Percentiles rank a stretch among this genome's conserved stretches.
phyloP scores from a whole-genome alignment of 2,888 invertebrate genomes.

The Macroteleia sp. region DNA sequence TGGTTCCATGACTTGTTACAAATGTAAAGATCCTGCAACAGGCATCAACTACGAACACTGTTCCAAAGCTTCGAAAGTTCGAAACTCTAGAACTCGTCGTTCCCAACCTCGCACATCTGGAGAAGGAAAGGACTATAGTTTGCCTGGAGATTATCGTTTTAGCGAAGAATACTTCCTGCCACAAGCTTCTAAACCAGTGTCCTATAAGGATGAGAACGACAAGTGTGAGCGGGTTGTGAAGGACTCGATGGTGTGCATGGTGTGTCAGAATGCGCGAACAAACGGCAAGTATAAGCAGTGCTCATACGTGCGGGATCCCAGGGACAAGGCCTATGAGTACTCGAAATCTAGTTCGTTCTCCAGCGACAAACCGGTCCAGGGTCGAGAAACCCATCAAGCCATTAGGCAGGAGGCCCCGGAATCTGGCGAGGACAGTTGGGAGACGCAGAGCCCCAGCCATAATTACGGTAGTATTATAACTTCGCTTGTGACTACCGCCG shows the following conservation, averaged over 20 bases:
- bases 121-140: conserved; percentile 56
- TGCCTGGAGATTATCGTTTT: conserved; percentile 83
- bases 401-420: conserved; percentile 30
- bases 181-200: conserved; percentile 84
- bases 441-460: background rate
- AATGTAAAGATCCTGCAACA: conserved; percentile 85
- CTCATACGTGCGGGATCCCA: conserved; percentile 90
- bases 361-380: conserved; percentile 29
- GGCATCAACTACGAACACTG: conserved; percentile 86
- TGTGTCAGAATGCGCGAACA: conserved; percentile 90
- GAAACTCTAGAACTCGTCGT: conserved; percentile 35
- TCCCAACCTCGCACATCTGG: too few relatives aligned
- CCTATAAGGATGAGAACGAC: conserved; percentile 86
- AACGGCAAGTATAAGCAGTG: conserved; percentile 93
- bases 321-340: conserved; percentile 85
- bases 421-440: conserved; percentile 32
- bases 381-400: conserved; percentile 31
- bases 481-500: too few relatives aligned
- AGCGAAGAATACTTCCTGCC: conserved; percentile 79
- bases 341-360: conserved; percentile 71
- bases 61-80: conserved; percentile 84
- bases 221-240: conserved; percentile 88
- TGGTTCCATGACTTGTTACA: conserved; percentile 84
- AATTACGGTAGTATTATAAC: conserved; percentile 34
- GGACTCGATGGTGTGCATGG: conserved; percentile 89